Percentiles rank a stretch among this genome's conserved stretches.
Conservation (phyloP, 92 coral and sea anemone genomes). For the Metridium senile region DNA sequence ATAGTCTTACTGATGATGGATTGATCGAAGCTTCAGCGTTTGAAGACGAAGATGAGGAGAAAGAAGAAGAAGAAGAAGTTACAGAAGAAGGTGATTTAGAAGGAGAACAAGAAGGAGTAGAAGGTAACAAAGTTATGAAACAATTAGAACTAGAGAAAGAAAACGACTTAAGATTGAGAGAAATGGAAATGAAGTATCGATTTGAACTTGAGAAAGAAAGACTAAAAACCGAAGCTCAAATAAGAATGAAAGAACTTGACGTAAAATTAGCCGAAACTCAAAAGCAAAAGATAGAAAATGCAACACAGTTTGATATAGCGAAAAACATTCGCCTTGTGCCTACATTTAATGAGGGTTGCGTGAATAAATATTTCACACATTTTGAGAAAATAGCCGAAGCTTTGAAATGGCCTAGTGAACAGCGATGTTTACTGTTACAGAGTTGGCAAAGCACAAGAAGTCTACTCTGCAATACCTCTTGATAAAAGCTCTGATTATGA, state of each 20-base stretch:
- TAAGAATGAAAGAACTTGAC: background rate
- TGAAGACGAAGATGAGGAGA: background rate
- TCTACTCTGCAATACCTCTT: conserved; percentile 48
- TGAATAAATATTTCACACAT: background rate
- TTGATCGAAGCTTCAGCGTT: background rate
- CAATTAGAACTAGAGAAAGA: background rate
- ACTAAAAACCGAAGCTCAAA: background rate
- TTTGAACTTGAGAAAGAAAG: background rate
- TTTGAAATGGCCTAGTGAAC: background rate
- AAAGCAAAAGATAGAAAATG: background rate
- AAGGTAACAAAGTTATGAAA: too few species aligned
- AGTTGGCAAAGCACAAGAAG: conserved; percentile 56
- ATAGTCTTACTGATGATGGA: background rate
- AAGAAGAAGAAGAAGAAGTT: background rate
- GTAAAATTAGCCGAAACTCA: background rate
- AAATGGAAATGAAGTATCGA: background rate
- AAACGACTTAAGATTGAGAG: background rate
- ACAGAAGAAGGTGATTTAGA: background rate
- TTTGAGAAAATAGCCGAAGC: background rate
- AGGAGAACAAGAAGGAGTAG: background rate
- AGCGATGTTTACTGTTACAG: background rate
- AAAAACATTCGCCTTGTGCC: background rate
- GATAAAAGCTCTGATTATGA: conserved; percentile 50
- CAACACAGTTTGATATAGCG: background rate
- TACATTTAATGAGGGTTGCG: background rate